Base-by-base conservation (phyloP, 2,888 invertebrate genomes). In the Eupsilia transversa region DNA sequence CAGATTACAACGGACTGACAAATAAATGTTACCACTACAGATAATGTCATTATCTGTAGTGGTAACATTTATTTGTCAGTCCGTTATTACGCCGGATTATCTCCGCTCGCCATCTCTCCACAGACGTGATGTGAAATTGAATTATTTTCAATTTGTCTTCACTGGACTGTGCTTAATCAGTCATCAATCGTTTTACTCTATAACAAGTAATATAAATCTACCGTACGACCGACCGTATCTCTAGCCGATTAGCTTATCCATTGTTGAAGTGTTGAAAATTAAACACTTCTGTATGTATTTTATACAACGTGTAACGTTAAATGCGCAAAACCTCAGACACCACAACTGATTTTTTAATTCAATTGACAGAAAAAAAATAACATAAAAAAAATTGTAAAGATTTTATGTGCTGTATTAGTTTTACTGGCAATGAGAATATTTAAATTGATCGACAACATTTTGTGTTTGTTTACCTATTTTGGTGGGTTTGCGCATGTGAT, bases 11-110 rank as follows among this genome's bases (percentile, higher is more conserved):
- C 20, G n/a, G n/a, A n/a, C n/a, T n/a, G n/a, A n/a, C n/a, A n/a
- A n/a, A n/a, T n/a, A n/a, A n/a, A n/a, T n/a, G n/a, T n/a, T n/a
- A n/a, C n/a, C n/a, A n/a, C n/a, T n/a, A n/a, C n/a, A n/a, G n/a
- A n/a, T n/a, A n/a, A n/a, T n/a, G n/a, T n/a, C n/a, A n/a, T 54
- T 17, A 27, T 52, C 2, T 14, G 5, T 27, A 52, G 30, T 65
- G 77, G 76, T 75, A 71, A 80, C 84, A 87, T 85, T 86, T 85
- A 86, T 82, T 74, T 80, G 80, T 70, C 73, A 72, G 76, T 75
- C 81, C 78, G 88, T 90, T 90, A 92, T 91, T 92, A 90, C 89
- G 78, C 85, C 82, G 89, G 89, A 92, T 92, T 90, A 91, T 91
- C 89, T 86, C 84, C 82, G 75, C 82, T 77, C 75, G 75, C 85